phyloP scores from a whole-genome alignment of 2,888 invertebrate genomes.

The Xylota sylvarum region DNA sequence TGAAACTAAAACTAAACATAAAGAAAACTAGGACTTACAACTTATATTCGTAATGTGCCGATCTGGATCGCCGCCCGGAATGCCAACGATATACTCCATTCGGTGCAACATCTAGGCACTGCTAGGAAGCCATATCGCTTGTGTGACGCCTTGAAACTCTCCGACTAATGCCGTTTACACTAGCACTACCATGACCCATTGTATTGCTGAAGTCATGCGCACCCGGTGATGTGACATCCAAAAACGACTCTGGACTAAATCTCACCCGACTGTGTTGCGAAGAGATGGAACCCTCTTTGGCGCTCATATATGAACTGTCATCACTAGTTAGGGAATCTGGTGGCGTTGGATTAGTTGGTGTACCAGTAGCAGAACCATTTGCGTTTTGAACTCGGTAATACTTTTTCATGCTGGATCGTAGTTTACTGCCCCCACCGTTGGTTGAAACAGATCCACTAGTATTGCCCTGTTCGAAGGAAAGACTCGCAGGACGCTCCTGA shows the following conservation, averaged over 20 bases:
- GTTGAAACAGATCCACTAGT: slow-evolving; percentile 72
- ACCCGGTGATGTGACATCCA: slow-evolving; percentile 85
- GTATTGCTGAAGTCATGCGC: slow-evolving; percentile 65
- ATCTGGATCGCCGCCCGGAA: slow-evolving; percentile 84
- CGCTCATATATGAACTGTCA: slow-evolving; percentile 95
- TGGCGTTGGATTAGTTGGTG: slow-evolving; percentile 93
- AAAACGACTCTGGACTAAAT: slow-evolving; percentile 91
- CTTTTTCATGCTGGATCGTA: slow-evolving; percentile 92
- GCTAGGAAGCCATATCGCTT: slow-evolving; percentile 83
- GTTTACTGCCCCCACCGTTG: slow-evolving; percentile 86
- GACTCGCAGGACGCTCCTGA: slow-evolving; percentile 83
- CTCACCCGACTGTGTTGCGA: slow-evolving; percentile 90
- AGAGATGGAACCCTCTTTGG: slow-evolving; percentile 89
- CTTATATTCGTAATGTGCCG: slow-evolving; percentile 84
- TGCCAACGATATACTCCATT: slow-evolving; percentile 82
- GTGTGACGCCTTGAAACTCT: slow-evolving; percentile 81
- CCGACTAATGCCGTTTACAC: slow-evolving; percentile 77
- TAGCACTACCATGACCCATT: slow-evolving; percentile 64
- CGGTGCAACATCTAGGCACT: slow-evolving; percentile 81
- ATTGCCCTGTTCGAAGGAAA: slow-evolving; percentile 86
- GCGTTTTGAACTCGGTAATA: slow-evolving; percentile 86
- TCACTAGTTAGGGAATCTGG: slow-evolving; percentile 94
- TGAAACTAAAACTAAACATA: no score
- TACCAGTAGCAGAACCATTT: slow-evolving; percentile 86
- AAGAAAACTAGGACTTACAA: slow-evolving; percentile 79